These are phyloP conservation scores for Thamnophis elegans DNA, from an alignment of 2,797 vertebrate species.

Conservation along the genomic window DNA sequence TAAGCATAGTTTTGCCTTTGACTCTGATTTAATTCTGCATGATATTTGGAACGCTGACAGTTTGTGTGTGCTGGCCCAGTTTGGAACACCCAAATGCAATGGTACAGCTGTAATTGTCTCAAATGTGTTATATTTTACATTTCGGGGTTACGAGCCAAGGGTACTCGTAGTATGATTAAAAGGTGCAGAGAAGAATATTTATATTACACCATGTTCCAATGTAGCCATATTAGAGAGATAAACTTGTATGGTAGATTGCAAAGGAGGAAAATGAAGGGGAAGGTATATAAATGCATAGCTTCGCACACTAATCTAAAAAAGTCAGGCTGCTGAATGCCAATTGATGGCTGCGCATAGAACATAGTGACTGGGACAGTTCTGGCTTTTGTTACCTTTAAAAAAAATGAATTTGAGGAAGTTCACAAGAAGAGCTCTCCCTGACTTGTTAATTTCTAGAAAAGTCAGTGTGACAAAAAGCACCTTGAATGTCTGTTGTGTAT, in stretches of 20 bases:
- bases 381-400: not conserved
- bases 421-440: not conserved
- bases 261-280: not conserved
- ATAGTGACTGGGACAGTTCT: not conserved
- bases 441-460: not conserved
- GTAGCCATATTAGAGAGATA: not conserved
- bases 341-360: not conserved
- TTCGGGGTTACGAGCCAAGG: not conserved
- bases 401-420: not conserved
- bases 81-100: not conserved
- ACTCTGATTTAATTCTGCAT: too few species aligned
- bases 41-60: too few species aligned
- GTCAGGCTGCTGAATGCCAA: not conserved
- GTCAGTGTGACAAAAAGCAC: not conserved
- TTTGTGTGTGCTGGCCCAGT: not conserved
- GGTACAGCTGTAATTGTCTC: not conserved
- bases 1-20: too few species aligned
- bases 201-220: not conserved
- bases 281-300: not conserved
- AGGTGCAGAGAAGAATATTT: not conserved
- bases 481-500: not conserved
- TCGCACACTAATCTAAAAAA: not conserved
- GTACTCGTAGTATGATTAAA: not conserved
- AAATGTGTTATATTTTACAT: not conserved
- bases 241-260: not conserved